A percentile compares a stretch with the other conserved stretches of the same genome.
These are phyloP conservation scores for Tympanuchus pallidicinctus DNA, from an alignment of 2,113 vertebrate genomes.

Conservation along the genomic window DNA sequence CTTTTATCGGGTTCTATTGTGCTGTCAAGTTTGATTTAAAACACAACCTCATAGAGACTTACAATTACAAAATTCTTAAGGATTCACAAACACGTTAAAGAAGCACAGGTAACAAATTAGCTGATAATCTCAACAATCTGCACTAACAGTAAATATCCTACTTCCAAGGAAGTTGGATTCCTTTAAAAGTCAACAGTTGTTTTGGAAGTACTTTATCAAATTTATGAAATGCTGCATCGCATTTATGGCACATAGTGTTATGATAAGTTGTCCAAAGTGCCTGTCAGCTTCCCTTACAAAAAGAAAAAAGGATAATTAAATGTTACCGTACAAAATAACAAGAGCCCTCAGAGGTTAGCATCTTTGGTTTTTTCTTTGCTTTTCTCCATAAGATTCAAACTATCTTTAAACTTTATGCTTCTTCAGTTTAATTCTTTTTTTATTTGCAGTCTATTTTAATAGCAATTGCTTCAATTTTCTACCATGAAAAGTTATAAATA, in stretches of 20 bases:
- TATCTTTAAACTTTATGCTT: constrained; percentile 8
- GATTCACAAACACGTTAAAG: constrained; percentile 73
- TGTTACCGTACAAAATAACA: constrained; percentile 14
- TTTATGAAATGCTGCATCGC: constrained; percentile 70
- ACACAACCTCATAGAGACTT: constrained; percentile 69
- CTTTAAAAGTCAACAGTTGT: constrained; percentile 70
- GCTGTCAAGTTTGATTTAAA: constrained; percentile 76
- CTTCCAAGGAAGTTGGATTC: constrained; percentile 61
- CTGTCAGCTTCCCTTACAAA: constrained; percentile 56
- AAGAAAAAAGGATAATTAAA: not conserved
- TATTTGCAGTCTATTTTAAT: constrained; percentile 8
- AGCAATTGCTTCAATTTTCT: constrained; percentile 47
- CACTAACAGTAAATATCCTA: constrained; percentile 74
- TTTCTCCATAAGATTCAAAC: not conserved
- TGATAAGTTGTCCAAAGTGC: constrained; percentile 69
- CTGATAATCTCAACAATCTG: constrained; percentile 62
- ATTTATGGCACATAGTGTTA: constrained; percentile 67
- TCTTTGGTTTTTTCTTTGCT: not conserved
- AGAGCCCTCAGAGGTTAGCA: not conserved
- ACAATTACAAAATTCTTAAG: constrained; percentile 67
- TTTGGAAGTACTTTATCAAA: constrained; percentile 70
- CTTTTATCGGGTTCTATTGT: constrained; percentile 73
- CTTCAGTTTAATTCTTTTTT: not conserved
- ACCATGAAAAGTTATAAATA: constrained; percentile 35
- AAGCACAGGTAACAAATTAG: constrained; percentile 72